A percentile compares a stretch with the other conserved stretches of the same genome.
Conservation (phyloP, 2,888 invertebrate genomes). For the Arge pagana region DNA sequence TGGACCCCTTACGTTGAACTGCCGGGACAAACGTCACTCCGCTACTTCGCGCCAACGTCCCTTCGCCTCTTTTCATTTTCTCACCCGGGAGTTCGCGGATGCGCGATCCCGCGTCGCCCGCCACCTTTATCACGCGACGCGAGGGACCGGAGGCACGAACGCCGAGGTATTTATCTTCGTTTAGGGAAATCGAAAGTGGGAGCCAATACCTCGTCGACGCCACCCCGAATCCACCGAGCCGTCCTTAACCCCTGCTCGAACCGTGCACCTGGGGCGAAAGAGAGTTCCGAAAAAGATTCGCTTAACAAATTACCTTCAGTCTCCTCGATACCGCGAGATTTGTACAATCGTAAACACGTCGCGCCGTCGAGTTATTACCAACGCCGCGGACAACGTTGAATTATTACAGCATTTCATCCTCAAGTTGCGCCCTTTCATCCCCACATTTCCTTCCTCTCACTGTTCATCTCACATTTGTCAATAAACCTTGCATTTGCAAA, state of each 20-base stretch:
- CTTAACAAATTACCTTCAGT: conserved; percentile 12
- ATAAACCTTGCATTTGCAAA: too few species aligned
- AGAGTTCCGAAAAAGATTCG: conserved; percentile 7
- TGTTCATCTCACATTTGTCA: too few species aligned
- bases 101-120: conserved; percentile 9
- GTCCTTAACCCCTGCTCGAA: too few species aligned
- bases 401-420: too few species aligned
- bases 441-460: too few species aligned
- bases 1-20: conserved; percentile 1
- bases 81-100: conserved; percentile 12
- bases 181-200: conserved; percentile 20
- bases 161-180: conserved; percentile 19
- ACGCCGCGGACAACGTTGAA: too few species aligned
- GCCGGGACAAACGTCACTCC: conserved; percentile 9
- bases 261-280: conserved; percentile 16
- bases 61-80: conserved; percentile 19
- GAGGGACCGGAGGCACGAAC: conserved; percentile 17
- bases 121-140: conserved; percentile 18
- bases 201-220: conserved; percentile 19
- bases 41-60: background rate
- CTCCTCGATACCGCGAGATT: too few species aligned
- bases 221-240: conserved; percentile 8
- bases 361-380: too few species aligned
- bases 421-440: too few species aligned
- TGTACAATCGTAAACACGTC: too few species aligned